phyloP scores from a whole-genome alignment of 2,888 invertebrate species.

The Tigriopus californicus region DNA sequence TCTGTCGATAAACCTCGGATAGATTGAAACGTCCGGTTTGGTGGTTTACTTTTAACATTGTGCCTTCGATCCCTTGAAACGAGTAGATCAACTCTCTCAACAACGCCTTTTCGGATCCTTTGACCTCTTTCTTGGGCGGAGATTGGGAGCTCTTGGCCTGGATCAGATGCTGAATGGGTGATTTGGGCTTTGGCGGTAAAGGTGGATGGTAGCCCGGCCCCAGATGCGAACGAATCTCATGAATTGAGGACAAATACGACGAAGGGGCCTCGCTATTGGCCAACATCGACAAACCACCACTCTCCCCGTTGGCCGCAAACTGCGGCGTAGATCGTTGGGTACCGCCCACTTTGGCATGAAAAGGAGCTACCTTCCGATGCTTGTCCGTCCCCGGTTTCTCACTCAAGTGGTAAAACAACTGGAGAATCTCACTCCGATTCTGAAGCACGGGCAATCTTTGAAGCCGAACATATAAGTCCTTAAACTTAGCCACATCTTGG shows the following conservation, averaged over 20 bases:
- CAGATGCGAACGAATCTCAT: neutral
- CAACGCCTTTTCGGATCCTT: slow-evolving; percentile 25
- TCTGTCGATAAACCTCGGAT: neutral
- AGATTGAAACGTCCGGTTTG: slow-evolving; percentile 31
- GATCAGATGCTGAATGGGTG: neutral
- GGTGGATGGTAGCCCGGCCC: neutral
- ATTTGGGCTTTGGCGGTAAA: neutral
- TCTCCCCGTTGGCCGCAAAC: neutral
- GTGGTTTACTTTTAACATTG: slow-evolving; percentile 43
- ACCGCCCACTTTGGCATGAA: neutral
- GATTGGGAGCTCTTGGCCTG: neutral
- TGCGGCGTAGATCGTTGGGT: neutral
- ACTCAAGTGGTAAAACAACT: neutral
- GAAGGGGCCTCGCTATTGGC: neutral
- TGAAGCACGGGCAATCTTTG: neutral
- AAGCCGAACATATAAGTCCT: neutral
- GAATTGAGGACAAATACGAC: neutral
- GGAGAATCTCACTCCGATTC: neutral
- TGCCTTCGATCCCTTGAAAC: slow-evolving; percentile 72
- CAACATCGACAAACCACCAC: neutral
- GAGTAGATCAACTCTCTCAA: slow-evolving; percentile 53
- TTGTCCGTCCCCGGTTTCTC: neutral
- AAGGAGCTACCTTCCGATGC: neutral
- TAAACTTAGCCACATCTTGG: neutral
- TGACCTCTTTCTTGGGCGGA: slow-evolving; percentile 15